phyloP scores from a whole-genome alignment of 2,888 invertebrate genomes.

The Acholoe squamosa region DNA sequence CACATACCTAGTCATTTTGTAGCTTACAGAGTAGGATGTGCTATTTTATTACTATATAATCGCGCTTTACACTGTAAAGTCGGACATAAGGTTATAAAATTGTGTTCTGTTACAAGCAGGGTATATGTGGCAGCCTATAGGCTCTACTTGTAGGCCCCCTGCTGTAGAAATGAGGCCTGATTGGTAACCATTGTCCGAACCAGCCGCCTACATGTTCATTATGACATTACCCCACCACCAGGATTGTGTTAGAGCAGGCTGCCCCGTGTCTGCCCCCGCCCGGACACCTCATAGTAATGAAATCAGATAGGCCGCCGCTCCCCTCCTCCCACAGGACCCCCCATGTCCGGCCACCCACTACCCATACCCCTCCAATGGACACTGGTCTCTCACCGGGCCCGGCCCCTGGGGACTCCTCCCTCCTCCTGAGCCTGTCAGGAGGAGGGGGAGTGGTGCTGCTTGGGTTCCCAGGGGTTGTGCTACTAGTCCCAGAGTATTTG shows the following conservation, averaged over 20 bases:
- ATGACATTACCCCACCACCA: background rate
- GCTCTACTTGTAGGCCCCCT: background rate
- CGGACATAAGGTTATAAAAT: too few species aligned
- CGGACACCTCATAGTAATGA: conserved; percentile 12
- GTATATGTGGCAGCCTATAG: too few species aligned
- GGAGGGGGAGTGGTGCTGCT: background rate
- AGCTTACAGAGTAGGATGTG: too few species aligned
- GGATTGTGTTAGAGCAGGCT: conserved; percentile 22
- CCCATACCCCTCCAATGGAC: background rate
- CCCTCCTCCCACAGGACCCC: background rate
- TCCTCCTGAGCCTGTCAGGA: background rate
- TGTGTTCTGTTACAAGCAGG: too few species aligned
- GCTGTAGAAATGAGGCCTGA: background rate
- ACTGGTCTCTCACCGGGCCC: background rate
- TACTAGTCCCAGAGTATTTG: background rate
- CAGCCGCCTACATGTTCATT: background rate
- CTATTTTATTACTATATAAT: too few species aligned
- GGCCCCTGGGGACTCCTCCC: background rate
- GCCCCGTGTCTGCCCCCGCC: background rate
- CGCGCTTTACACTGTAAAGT: too few species aligned
- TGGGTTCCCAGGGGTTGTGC: background rate
- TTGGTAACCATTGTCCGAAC: background rate
- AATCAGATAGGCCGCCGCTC: background rate
- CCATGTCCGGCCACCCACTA: background rate
- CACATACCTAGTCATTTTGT: too few species aligned